Evolutionary conservation across 2,888 invertebrate species (phyloP), one percentile per base, ranked within the genome.

Genomic region (Hirtodrosophila cameraria): DNA sequence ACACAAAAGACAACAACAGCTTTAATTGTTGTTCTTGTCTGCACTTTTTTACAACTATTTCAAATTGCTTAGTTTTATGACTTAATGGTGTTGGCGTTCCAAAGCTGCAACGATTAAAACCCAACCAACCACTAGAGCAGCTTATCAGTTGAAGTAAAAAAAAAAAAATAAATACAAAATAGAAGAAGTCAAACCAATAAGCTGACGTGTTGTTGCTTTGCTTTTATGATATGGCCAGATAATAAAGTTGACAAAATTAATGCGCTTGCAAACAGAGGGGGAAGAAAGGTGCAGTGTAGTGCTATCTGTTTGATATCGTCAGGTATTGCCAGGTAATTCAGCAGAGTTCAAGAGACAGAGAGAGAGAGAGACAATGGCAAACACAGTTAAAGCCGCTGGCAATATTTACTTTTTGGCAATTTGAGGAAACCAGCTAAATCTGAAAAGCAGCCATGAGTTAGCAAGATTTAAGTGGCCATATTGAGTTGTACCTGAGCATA

Each of bases 191-290:
- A 20, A 18, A 11, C 16, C 54, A 57, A 62, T 68, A 55, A 28
- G 57, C 49, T 23, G 31, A 28, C 74, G 58, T 52, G 54, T 62
- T 68, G 61, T 79, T 58, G 53, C 23, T 15, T 46, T 46, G 55
- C 5, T 43, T 71, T 75, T 73, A 69, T 49, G 75, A 63, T 62
- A 31, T 33, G 16, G 16, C 11, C 58, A 66, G 80, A 80, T 79
- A 77, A 61, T 58, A 72, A 68, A 71, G 62, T 72, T 68, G 72
- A 80, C 77, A 77, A 65, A 42, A 61, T 69, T 33, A 78, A 72
- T 59, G 72, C 48, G 50, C 28, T 50, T 38, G 36, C 38, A 65
- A 68, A 75, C n/a, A 15, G 30, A 11, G 5, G 13, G n/a, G 27
- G 25, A 38, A 23, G 8, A 12, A 27, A 18, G 6, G 25, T 20